These are phyloP conservation scores for Tipula vernalis DNA, from an alignment of 2,888 invertebrate genomes.

Conservation along the genomic window DNA sequence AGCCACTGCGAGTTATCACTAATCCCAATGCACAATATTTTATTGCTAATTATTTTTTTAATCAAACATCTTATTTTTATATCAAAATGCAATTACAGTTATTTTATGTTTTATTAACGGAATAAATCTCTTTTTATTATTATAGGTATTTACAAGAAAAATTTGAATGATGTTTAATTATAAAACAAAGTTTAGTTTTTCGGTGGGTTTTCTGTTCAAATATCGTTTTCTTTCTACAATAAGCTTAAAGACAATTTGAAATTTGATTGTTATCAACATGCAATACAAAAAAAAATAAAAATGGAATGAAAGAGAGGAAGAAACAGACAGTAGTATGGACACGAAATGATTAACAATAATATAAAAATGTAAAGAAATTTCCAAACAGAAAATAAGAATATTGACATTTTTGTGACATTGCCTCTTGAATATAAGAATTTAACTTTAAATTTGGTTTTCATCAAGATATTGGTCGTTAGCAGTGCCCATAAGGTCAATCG, in stretches of 20 bases:
- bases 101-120: not conserved
- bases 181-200: not conserved
- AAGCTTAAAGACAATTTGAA: not conserved
- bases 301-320: not conserved
- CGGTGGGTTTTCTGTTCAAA: not conserved
- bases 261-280: not conserved
- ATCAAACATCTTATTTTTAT: not conserved
- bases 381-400: not conserved
- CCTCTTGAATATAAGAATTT: not conserved
- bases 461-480: not conserved
- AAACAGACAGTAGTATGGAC: not conserved
- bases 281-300: not conserved
- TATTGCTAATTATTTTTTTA: not conserved
- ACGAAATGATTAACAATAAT: not conserved
- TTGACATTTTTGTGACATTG: not conserved
- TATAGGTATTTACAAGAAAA: not conserved
- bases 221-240: not conserved
- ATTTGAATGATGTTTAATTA: not conserved
- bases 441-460: not conserved
- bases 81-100: not conserved
- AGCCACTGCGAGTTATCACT: not conserved
- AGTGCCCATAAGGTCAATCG: not conserved
- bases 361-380: not conserved
- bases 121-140: not conserved
- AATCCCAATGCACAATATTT: not conserved